Percentiles rank a stretch among this genome's conserved stretches.
phyloP scores from a whole-genome alignment of 1,140 invertebrate genomes.

The Papilio polyxenes region DNA sequence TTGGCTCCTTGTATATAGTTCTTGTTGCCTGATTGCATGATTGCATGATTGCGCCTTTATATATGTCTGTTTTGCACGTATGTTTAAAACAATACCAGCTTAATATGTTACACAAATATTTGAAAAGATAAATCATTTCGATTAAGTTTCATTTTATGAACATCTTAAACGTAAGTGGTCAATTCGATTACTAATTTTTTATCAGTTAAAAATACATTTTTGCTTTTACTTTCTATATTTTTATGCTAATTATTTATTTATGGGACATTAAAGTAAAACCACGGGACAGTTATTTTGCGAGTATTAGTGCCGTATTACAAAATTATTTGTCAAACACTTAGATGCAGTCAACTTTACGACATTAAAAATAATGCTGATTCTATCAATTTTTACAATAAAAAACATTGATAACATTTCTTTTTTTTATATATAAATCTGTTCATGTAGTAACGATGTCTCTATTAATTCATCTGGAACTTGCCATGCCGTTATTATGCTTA shows the following conservation, averaged over 20 bases:
- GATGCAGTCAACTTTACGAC: too few relatives aligned
- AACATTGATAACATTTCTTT: too few relatives aligned
- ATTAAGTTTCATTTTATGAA: background rate
- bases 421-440: too few relatives aligned
- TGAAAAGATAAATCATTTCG: background rate
- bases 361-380: too few relatives aligned
- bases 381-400: too few relatives aligned
- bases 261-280: conserved; percentile 11
- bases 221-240: background rate
- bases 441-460: too few relatives aligned
- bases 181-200: background rate
- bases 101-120: background rate
- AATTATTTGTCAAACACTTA: too few relatives aligned
- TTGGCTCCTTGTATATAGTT: conserved; percentile 29
- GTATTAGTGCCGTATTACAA: too few relatives aligned
- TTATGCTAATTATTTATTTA: conserved; percentile 31
- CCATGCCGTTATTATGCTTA: too few relatives aligned
- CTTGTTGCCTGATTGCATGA: conserved; percentile 4
- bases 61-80: conserved; percentile 40
- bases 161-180: background rate
- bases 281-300: background rate
- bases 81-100: background rate
- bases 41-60: conserved; percentile 46
- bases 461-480: too few relatives aligned
- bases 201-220: background rate